Evolutionary conservation across 2,113 vertebrate genomes (phyloP).

Genomic region (Illadopsis cleaveri): DNA sequence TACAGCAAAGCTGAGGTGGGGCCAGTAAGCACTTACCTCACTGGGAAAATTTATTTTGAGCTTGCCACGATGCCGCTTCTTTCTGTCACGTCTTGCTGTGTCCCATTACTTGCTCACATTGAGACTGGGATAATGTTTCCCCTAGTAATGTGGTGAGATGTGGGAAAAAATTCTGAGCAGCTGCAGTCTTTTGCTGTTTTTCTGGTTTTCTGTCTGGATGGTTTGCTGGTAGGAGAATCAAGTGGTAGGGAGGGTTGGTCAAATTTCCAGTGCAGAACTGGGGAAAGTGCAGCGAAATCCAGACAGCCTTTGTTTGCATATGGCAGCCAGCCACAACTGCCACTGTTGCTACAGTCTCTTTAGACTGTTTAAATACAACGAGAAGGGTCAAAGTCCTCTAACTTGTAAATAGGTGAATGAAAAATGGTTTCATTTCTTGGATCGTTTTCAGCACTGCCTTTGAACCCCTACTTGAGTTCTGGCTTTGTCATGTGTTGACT

Average conservation of each 20-base stretch:
- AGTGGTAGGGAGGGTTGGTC: not conserved
- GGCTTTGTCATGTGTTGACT: slow-evolving; percentile 2
- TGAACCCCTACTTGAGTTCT: slow-evolving; percentile 26
- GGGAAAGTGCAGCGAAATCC: not conserved
- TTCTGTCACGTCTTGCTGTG: accelerated
- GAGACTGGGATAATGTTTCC: not conserved
- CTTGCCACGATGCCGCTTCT: not conserved
- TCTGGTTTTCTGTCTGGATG: not conserved
- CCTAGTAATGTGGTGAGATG: not conserved
- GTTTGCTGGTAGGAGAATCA: slow-evolving; percentile 7
- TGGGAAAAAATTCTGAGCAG: not conserved
- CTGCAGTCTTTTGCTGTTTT: not conserved
- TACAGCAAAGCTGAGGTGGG: not conserved
- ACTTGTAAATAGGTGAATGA: not conserved
- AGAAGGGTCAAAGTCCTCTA: slow-evolving; percentile 56
- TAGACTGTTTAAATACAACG: not conserved
- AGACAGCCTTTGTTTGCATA: not conserved
- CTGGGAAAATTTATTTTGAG: not conserved
- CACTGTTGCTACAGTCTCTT: not conserved
- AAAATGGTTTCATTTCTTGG: slow-evolving; percentile 55
- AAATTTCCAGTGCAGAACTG: not conserved
- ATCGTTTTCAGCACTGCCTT: slow-evolving; percentile 6
- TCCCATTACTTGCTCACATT: not conserved
- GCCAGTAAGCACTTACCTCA: not conserved
- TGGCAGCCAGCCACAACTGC: not conserved